phyloP scores from a whole-genome alignment of 2,797 vertebrate species.

The Catharus ustulatus region DNA sequence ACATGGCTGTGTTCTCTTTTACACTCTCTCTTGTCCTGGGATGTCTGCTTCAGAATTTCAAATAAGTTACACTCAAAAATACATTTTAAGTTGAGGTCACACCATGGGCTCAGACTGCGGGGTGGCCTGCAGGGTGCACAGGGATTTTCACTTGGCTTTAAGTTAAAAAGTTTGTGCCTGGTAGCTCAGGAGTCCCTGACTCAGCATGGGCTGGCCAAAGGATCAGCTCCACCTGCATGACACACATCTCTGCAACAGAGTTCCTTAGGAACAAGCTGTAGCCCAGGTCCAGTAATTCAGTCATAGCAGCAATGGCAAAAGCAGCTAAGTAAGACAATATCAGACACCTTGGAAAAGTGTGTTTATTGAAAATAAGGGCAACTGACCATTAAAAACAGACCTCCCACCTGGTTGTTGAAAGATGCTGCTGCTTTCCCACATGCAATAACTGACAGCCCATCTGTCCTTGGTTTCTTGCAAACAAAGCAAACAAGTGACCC shows the following conservation, averaged over 20 bases:
- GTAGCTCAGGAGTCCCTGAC: too few species aligned
- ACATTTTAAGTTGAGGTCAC: neutral
- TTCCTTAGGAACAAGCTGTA: neutral
- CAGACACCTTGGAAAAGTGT: neutral
- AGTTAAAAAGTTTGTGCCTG: neutral
- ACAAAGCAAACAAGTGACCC: neutral
- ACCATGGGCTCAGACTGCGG: neutral
- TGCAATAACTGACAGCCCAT: neutral
- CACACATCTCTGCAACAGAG: neutral
- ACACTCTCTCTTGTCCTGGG: neutral
- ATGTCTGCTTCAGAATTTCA: neutral
- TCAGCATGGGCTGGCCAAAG: neutral
- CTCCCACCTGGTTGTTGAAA: neutral
- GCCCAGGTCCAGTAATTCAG: neutral
- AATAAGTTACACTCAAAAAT: neutral
- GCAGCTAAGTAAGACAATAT: neutral
- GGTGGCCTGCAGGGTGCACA: rapidly evolving
- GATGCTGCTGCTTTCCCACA: neutral
- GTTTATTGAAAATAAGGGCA: neutral
- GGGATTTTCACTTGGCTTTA: neutral
- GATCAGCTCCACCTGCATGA: neutral
- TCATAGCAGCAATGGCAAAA: neutral
- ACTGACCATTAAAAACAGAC: neutral
- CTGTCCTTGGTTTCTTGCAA: neutral
- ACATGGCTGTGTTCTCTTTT: neutral